Conservation (phyloP, 2,797 vertebrate genomes). For the Manis pentadactyla region DNA sequence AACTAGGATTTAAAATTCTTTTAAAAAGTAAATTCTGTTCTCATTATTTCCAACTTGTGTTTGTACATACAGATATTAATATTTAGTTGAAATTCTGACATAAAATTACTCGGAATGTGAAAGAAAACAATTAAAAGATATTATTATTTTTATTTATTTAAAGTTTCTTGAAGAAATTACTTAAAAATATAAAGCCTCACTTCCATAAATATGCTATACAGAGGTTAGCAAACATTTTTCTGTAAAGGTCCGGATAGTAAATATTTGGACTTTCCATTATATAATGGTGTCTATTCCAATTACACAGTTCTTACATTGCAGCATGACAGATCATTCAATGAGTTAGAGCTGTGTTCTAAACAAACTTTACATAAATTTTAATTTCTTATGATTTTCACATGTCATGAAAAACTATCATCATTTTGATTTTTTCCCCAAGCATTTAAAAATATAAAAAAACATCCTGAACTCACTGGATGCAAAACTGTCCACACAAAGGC, state of each 20-base stretch:
- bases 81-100: not conserved
- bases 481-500: not conserved
- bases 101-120: not conserved
- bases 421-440: not conserved
- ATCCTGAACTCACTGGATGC: not conserved
- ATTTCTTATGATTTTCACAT: not conserved
- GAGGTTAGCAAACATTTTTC: not conserved
- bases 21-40: not conserved
- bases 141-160: not conserved
- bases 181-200: not conserved
- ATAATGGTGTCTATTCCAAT: not conserved
- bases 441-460: not conserved
- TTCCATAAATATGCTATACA: not conserved
- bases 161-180: not conserved
- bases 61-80: not conserved
- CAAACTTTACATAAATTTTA: not conserved
- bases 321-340: not conserved
- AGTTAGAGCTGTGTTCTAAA: not conserved
- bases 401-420: not conserved
- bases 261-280: not conserved
- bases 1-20: not conserved
- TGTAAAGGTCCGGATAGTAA: not conserved
- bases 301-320: not conserved
- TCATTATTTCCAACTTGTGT: not conserved
- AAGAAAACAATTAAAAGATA: not conserved